These are phyloP conservation scores for Popillia japonica DNA, from an alignment of 1,140 invertebrate species.

Conservation along the genomic window DNA sequence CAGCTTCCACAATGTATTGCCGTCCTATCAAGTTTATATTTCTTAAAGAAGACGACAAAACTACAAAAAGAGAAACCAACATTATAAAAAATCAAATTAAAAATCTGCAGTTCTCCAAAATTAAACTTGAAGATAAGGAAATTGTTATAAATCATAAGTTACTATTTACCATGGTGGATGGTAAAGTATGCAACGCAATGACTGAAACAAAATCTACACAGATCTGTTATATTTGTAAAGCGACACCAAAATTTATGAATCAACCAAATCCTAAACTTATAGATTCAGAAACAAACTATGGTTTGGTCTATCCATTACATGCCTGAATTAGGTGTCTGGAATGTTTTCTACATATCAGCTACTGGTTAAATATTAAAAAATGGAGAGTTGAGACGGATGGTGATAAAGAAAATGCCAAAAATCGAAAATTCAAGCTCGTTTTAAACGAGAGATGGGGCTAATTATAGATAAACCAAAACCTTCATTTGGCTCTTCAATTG, in stretches of 20 bases:
- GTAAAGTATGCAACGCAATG: constrained; percentile 18
- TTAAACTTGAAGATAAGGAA: neutral
- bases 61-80: neutral
- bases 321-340: neutral
- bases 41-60: constrained; percentile 35
- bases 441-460: constrained; percentile 13
- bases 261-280: neutral
- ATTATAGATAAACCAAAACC: constrained; percentile 6
- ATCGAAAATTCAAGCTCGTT: neutral
- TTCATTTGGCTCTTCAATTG: neutral
- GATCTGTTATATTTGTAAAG: neutral
- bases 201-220: constrained; percentile 9
- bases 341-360: neutral
- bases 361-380: neutral
- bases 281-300: neutral
- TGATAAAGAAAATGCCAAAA: neutral
- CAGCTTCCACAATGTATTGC: constrained; percentile 42
- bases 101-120: constrained; percentile 18
- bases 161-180: neutral
- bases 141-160: neutral
- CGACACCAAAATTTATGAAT: constrained; percentile 16
- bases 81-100: constrained; percentile 13
- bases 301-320: neutral
- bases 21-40: constrained; percentile 43
- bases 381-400: neutral